Evolutionary conservation across 1,140 invertebrate species (phyloP).

Genomic region (Platyura marginata): DNA sequence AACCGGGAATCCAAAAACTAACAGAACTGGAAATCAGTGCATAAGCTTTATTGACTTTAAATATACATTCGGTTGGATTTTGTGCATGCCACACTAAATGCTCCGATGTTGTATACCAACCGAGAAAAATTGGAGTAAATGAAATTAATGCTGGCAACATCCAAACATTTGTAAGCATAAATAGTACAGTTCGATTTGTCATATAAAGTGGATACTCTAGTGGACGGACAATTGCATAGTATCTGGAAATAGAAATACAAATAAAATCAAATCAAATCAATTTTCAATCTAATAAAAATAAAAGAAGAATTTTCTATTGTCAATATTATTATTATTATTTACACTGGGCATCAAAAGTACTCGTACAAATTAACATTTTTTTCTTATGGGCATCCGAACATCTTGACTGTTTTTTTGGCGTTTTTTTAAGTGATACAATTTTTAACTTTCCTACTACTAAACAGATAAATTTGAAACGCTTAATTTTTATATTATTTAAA

Average conservation of each 20-base stretch:
- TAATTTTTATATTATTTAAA: no score
- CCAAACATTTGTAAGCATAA: constrained; percentile 79
- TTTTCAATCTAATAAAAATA: background rate
- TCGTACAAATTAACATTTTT: background rate
- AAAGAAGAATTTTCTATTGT: background rate
- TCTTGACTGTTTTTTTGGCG: no score
- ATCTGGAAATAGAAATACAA: constrained; percentile 20
- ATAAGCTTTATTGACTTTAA: constrained; percentile 77
- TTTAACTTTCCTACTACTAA: no score
- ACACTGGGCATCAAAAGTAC: background rate
- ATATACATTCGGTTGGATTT: constrained; percentile 64
- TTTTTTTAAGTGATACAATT: no score
- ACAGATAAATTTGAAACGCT: background rate
- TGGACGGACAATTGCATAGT: constrained; percentile 76
- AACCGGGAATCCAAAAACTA: constrained; percentile 87
- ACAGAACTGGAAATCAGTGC: constrained; percentile 79
- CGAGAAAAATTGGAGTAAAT: constrained; percentile 87
- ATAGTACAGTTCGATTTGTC: constrained; percentile 60
- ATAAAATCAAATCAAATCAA: background rate
- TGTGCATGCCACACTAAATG: constrained; percentile 43
- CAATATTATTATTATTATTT: background rate
- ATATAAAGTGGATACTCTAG: constrained; percentile 78
- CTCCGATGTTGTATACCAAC: constrained; percentile 74
- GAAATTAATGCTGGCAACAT: constrained; percentile 78
- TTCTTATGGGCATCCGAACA: background rate